Evolutionary conservation across 2,797 vertebrate genomes (phyloP).

Genomic region (Oreonectes daqikongensis): DNA sequence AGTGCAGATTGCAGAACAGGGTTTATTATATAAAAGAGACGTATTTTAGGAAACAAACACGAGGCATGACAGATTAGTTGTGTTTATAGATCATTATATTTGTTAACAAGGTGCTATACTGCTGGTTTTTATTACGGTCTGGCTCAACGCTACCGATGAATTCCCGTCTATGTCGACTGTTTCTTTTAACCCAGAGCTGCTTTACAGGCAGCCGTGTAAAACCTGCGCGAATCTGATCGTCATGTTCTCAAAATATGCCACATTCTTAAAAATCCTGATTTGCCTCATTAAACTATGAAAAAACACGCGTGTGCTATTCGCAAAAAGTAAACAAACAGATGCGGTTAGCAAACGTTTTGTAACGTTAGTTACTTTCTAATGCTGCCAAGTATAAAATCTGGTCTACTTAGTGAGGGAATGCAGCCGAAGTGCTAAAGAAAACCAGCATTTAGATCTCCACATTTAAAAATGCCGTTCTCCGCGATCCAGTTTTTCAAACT

Average conservation of each 20-base stretch:
- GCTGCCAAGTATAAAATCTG: not conserved
- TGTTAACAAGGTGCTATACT: not conserved
- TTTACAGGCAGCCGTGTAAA: not conserved
- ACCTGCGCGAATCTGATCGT: not conserved
- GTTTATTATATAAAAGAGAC: not conserved
- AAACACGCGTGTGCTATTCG: not conserved
- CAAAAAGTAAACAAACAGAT: constrained; percentile 1
- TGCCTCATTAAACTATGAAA: not conserved
- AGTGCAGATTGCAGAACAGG: too few species aligned
- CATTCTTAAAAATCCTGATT: not conserved
- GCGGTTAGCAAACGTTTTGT: not conserved
- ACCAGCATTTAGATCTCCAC: not conserved
- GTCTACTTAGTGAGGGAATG: not conserved
- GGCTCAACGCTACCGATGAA: not conserved
- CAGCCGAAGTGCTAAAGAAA: not conserved
- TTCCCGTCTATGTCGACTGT: not conserved
- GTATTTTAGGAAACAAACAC: not conserved
- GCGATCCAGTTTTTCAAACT: too few species aligned
- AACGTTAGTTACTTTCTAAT: not conserved
- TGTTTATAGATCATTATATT: not conserved
- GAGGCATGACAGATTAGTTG: not conserved
- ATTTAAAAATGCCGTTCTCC: too few species aligned
- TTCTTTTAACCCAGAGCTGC: not conserved
- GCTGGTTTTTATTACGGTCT: not conserved
- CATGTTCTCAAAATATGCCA: not conserved